Conservation (phyloP, 2,113 vertebrate species). For the Gavialis gangeticus region DNA sequence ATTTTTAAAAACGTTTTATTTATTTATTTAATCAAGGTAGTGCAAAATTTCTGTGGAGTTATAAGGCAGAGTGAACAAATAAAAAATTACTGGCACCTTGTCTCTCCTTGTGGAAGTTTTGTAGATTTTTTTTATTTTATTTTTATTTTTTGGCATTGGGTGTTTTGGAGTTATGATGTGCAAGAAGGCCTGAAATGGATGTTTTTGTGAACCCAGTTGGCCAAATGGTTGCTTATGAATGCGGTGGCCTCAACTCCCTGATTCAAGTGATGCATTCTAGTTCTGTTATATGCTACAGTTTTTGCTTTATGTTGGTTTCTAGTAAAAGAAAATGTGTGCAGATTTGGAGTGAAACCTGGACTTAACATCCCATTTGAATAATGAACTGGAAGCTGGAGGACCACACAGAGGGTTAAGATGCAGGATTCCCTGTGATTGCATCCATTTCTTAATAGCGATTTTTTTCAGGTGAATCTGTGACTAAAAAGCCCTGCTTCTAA, state of each 20-base stretch:
- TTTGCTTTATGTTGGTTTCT: not conserved
- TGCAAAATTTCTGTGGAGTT: not conserved
- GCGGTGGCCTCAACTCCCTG: no score
- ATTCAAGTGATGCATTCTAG: not conserved
- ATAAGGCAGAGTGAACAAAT: not conserved
- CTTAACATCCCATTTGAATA: not conserved
- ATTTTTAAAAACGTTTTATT: slow-evolving; percentile 11
- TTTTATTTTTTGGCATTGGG: no score
- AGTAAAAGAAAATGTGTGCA: no score
- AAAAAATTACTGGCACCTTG: not conserved
- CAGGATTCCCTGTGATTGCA: not conserved
- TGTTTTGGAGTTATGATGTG: no score
- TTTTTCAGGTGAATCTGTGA: not conserved
- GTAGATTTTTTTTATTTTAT: no score
- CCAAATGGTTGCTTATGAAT: no score
- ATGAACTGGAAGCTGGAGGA: not conserved
- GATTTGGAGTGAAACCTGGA: not conserved
- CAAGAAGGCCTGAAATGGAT: no score
- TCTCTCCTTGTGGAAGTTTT: no score
- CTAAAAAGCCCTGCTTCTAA: not conserved
- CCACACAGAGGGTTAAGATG: not conserved
- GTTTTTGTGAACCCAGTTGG: no score
- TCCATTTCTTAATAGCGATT: not conserved
- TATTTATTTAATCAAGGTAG: not conserved
- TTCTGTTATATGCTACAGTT: not conserved